phyloP scores from a whole-genome alignment of 2,113 vertebrate species.

The Colossoma macropomum region DNA sequence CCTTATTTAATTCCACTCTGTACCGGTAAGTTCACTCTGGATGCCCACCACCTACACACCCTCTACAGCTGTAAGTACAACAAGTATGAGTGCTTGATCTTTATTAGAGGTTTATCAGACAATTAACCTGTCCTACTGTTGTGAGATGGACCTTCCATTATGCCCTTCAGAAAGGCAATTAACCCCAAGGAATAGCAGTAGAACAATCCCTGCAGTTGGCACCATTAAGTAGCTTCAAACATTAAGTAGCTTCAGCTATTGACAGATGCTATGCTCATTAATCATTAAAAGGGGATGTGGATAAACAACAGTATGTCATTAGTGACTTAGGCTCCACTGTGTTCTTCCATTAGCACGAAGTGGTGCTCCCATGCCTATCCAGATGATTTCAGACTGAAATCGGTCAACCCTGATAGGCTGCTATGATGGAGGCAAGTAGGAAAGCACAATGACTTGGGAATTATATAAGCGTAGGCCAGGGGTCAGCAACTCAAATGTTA shows the following conservation, averaged over 20 bases:
- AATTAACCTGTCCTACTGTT: background rate
- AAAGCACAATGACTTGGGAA: too few species aligned
- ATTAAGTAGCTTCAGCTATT: too few species aligned
- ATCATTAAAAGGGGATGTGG: background rate
- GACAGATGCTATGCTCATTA: background rate
- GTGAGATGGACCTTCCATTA: background rate
- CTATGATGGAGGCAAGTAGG: too few species aligned
- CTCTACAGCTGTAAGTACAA: background rate
- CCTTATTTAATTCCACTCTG: background rate
- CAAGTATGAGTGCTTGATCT: background rate
- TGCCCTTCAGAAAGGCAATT: background rate
- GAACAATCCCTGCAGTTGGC: background rate
- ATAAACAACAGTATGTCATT: background rate
- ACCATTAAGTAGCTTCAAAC: background rate
- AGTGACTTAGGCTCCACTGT: background rate
- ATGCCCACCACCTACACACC: background rate
- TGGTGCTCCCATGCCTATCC: background rate
- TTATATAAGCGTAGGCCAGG: too few species aligned
- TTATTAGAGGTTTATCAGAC: background rate
- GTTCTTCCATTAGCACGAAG: too few species aligned
- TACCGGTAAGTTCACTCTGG: too few species aligned
- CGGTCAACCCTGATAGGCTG: too few species aligned
- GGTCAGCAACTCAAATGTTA: too few species aligned
- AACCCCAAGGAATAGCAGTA: background rate
- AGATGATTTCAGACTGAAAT: too few species aligned